A percentile compares a stretch with the other conserved stretches of the same genome.
Conservation (phyloP, 2,797 vertebrate species). For the Notoglanidium macrostoma region DNA sequence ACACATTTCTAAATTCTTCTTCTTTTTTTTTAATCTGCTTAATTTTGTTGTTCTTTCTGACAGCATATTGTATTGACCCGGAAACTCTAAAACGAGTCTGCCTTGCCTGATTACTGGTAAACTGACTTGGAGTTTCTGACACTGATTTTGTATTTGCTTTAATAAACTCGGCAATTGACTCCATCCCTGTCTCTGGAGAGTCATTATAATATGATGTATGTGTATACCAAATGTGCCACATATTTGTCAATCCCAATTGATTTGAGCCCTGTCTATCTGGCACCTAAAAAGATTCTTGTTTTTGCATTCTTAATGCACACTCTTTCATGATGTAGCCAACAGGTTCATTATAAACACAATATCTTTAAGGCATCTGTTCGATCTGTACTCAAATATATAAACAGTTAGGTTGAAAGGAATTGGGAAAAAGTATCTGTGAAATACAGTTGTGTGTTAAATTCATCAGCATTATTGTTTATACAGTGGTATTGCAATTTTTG, state of each 20-base stretch:
- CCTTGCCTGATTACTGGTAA: not conserved
- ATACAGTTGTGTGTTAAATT: not conserved
- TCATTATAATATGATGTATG: not conserved
- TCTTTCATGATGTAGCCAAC: not conserved
- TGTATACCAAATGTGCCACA: not conserved
- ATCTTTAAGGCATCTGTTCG: not conserved
- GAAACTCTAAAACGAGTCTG: not conserved
- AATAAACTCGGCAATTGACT: not conserved
- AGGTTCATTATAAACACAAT: not conserved
- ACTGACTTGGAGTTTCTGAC: not conserved
- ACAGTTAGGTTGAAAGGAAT: not conserved
- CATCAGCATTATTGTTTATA: not conserved
- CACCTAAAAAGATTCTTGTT: not conserved
- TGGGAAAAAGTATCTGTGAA: not conserved
- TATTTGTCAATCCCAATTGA: not conserved
- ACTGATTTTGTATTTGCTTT: not conserved
- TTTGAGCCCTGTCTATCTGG: not conserved
- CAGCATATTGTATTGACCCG: not conserved
- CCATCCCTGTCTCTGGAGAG: not conserved
- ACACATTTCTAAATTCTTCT: not conserved
- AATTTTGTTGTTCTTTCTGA: not conserved
- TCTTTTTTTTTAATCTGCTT: not conserved
- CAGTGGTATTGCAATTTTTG: not conserved
- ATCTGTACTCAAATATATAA: not conserved
- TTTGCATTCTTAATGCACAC: not conserved